phyloP scores from a whole-genome alignment of 2,113 vertebrate genomes.

The Chamaea fasciata region DNA sequence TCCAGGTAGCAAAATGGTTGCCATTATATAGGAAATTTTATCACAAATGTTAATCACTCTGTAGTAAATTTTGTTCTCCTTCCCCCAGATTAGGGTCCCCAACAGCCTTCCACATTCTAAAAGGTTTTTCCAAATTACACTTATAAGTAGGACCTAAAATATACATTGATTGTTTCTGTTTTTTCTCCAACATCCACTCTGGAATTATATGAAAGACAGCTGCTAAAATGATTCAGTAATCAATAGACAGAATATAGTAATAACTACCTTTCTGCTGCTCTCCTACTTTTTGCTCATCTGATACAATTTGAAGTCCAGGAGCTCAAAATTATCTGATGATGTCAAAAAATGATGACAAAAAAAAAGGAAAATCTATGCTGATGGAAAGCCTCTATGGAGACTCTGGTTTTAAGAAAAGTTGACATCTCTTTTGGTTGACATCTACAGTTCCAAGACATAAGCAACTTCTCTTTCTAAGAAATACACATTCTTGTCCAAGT shows the following conservation, averaged over 20 bases:
- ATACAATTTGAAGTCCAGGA: neutral
- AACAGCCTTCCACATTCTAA: neutral
- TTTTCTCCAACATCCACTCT: neutral
- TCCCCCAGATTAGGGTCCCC: neutral
- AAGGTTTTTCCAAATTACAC: neutral
- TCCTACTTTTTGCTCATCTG: neutral
- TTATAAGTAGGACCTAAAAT: neutral
- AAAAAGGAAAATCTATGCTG: neutral
- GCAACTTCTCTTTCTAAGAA: neutral
- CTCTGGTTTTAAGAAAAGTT: neutral
- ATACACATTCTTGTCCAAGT: neutral
- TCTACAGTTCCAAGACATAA: neutral
- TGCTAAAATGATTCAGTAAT: neutral
- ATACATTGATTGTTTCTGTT: neutral
- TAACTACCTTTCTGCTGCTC: neutral
- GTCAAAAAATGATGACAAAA: neutral
- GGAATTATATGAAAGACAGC: neutral
- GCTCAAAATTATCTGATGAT: neutral
- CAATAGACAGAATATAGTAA: neutral
- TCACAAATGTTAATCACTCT: neutral
- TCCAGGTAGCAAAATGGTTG: neutral
- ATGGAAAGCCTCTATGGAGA: neutral
- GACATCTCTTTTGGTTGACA: neutral
- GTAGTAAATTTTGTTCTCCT: neutral
- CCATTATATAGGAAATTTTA: neutral